Evolutionary conservation across 2,797 vertebrate species (phyloP).

Genomic region (Esox lucius): DNA sequence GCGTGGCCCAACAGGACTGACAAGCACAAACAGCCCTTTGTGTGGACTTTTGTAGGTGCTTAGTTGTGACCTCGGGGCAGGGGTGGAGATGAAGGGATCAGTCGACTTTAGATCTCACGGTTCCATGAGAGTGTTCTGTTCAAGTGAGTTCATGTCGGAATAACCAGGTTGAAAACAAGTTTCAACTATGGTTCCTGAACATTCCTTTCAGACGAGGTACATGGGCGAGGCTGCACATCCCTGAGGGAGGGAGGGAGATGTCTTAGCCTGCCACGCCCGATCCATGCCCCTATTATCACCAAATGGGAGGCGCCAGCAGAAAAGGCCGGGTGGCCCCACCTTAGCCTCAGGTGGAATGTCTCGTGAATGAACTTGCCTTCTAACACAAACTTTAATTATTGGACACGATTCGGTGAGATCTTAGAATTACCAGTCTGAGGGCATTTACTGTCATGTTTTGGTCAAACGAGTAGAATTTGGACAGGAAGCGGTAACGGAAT

Average conservation of each 20-base stretch:
- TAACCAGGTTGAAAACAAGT: slow-evolving; percentile 12
- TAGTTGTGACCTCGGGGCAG: slow-evolving; percentile 11
- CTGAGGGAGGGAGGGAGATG: slow-evolving; percentile 1
- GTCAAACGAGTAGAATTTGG: background rate
- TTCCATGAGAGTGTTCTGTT: background rate
- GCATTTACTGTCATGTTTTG: background rate
- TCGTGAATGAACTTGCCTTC: slow-evolving; percentile 43
- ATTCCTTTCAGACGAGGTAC: slow-evolving; percentile 12
- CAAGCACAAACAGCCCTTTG: slow-evolving; percentile 30
- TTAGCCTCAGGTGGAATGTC: slow-evolving; percentile 33
- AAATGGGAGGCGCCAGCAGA: background rate
- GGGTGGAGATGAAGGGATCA: background rate
- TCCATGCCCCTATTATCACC: background rate
- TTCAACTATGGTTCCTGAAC: slow-evolving; percentile 11
- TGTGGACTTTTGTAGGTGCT: slow-evolving; percentile 7
- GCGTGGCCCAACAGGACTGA: slow-evolving; percentile 17
- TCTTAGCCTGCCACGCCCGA: slow-evolving; percentile 10
- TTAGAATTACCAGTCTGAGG: background rate
- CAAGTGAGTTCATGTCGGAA: slow-evolving; percentile 15
- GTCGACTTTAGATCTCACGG: background rate
- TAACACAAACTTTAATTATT: slow-evolving; percentile 18
- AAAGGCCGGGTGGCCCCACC: background rate
- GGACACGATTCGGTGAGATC: background rate
- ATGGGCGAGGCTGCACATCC: slow-evolving; percentile 13
- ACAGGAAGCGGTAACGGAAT: background rate